Percentiles rank a stretch among this genome's conserved stretches.
phyloP scores from a whole-genome alignment of 35 echinoderm and acorn worm genomes.

The Holothuria glaberrima region DNA sequence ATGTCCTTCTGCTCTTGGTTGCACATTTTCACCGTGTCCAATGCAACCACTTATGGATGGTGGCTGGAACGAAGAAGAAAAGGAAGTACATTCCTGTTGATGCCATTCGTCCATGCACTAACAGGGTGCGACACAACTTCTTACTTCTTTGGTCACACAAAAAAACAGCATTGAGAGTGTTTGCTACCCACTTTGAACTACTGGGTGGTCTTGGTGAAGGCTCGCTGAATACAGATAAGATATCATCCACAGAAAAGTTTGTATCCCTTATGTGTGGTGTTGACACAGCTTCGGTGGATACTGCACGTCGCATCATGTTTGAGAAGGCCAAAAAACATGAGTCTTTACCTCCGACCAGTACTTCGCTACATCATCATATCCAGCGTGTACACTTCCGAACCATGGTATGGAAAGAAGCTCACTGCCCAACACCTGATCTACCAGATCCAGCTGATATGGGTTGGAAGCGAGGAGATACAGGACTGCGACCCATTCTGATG shows the following conservation, averaged over 20 bases:
- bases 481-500: neutral
- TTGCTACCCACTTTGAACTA: too few relatives aligned
- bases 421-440: slow-evolving; percentile 14
- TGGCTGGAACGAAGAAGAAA: slow-evolving; percentile 38
- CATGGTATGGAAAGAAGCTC: slow-evolving; percentile 57
- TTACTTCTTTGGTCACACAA: slow-evolving; percentile 22
- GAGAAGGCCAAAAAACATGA: neutral
- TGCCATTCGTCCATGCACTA: neutral
- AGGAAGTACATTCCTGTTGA: slow-evolving; percentile 19
- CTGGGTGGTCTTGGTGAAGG: slow-evolving; percentile 10
- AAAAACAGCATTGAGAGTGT: too few relatives aligned
- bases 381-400: slow-evolving; percentile 64
- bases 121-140: slow-evolving; percentile 27
- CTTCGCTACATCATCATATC: too few relatives aligned
- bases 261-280: slow-evolving; percentile 13
- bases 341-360: slow-evolving; percentile 23
- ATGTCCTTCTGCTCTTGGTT: slow-evolving; percentile 32
- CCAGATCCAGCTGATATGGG: slow-evolving; percentile 1
- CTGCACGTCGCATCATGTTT: neutral
- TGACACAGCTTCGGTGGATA: too few relatives aligned
- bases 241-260: slow-evolving; percentile 37
- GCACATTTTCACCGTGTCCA: slow-evolving; percentile 43
- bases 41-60: slow-evolving; percentile 31
- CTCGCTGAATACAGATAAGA: neutral
- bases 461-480: neutral